Conservation (phyloP, 2,113 vertebrate species). For the Syngnathoides biaculeatus region DNA sequence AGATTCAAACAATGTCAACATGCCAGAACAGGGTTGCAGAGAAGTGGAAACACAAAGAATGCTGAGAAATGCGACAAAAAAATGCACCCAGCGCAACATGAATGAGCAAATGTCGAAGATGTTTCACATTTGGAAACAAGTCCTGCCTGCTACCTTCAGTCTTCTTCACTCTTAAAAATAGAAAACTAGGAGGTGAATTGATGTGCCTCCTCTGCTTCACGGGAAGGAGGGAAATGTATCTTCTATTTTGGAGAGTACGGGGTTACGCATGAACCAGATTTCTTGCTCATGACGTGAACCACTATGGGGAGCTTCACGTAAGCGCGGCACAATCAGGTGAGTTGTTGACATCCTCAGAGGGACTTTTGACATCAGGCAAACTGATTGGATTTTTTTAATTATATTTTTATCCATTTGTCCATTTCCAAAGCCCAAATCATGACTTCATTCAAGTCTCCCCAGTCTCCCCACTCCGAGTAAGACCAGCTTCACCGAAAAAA, state of each 20-base stretch:
- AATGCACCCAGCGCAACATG: neutral
- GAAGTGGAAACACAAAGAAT: constrained; percentile 32
- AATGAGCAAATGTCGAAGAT: neutral
- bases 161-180: neutral
- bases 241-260: neutral
- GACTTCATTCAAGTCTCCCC: too few relatives aligned
- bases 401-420: too few relatives aligned
- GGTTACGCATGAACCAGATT: neutral
- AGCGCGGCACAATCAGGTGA: neutral
- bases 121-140: neutral
- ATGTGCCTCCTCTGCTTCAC: constrained; percentile 4
- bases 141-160: neutral
- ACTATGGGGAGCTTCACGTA: neutral
- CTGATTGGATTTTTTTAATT: neutral
- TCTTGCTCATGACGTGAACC: neutral
- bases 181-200: neutral
- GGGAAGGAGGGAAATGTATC: neutral
- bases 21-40: constrained; percentile 27
- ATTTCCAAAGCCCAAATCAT: neutral
- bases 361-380: neutral
- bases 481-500: too few relatives aligned
- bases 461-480: too few relatives aligned
- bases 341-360: neutral
- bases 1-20: constrained; percentile 28
- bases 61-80: constrained; percentile 1